Conservation (phyloP, 2,797 vertebrate genomes). For the Hoplostethus mediterraneus region DNA sequence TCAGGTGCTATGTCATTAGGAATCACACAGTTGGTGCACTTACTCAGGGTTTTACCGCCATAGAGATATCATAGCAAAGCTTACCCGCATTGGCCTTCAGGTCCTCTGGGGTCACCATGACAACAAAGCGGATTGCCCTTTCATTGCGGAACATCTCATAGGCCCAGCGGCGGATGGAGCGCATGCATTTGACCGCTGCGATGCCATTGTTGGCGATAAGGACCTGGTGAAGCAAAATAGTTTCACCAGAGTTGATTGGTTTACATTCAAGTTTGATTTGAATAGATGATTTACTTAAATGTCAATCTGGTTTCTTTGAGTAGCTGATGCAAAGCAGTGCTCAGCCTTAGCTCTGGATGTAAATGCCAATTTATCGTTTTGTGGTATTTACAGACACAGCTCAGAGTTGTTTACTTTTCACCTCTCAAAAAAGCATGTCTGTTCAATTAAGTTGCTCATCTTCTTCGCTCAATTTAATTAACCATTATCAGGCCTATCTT, state of each 20-base stretch:
- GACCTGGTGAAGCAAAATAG: conserved; percentile 82
- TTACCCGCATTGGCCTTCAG: conserved; percentile 90
- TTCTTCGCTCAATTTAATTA: no score
- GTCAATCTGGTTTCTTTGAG: no score
- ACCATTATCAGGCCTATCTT: no score
- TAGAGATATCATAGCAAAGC: neutral
- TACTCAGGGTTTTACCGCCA: neutral
- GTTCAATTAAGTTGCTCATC: no score
- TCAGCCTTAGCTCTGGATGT: no score
- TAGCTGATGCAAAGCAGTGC: no score
- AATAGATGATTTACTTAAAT: no score
- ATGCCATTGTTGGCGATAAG: conserved; percentile 98
- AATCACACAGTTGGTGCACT: neutral
- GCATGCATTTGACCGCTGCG: conserved; percentile 97
- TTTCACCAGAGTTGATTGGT: neutral
- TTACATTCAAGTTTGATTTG: no score
- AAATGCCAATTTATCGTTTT: no score
- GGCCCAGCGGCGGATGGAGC: conserved; percentile 97
- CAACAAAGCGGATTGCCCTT: conserved; percentile 95
- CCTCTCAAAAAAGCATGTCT: no score
- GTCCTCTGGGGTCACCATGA: conserved; percentile 98
- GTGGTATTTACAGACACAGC: no score
- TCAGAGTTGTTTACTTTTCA: no score
- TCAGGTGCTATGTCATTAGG: neutral
- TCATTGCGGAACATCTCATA: conserved; percentile 99